Evolutionary conservation across 2,888 invertebrate species (phyloP).

Genomic region (Chirona hameri): DNA sequence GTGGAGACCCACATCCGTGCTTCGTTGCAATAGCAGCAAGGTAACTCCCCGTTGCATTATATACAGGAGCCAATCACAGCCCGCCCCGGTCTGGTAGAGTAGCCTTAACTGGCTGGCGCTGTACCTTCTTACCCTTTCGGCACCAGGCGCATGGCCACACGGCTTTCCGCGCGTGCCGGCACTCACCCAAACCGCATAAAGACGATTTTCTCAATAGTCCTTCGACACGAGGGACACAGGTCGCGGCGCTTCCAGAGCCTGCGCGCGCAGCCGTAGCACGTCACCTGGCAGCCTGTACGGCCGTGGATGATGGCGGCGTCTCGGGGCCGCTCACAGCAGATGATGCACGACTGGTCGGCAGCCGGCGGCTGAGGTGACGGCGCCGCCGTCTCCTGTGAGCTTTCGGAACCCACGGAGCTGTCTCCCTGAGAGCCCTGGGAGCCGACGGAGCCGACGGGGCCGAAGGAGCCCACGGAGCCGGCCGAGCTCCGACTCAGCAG

Average conservation of each 20-base stretch:
- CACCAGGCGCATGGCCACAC: too few species aligned
- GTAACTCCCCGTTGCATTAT: too few species aligned
- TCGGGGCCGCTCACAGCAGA: neutral
- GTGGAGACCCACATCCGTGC: too few species aligned
- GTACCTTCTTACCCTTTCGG: too few species aligned
- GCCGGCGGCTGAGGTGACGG: neutral
- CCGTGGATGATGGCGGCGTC: constrained; percentile 1
- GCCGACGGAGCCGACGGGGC: too few species aligned
- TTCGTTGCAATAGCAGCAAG: too few species aligned
- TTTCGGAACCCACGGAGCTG: neutral
- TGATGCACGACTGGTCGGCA: neutral
- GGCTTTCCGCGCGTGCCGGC: too few species aligned
- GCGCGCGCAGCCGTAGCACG: constrained; percentile 9
- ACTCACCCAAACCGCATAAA: neutral
- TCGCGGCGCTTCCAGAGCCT: neutral
- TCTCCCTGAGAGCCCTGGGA: neutral
- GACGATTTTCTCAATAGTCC: neutral
- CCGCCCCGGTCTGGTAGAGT: too few species aligned
- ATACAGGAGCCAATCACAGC: too few species aligned
- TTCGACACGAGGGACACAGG: neutral
- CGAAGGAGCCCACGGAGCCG: neutral
- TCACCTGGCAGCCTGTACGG: neutral
- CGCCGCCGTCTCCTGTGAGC: neutral
- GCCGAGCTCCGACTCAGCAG: neutral
- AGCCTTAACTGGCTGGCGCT: too few species aligned